phyloP scores from a whole-genome alignment of 2,113 vertebrate species.

The Gobiocypris rarus region DNA sequence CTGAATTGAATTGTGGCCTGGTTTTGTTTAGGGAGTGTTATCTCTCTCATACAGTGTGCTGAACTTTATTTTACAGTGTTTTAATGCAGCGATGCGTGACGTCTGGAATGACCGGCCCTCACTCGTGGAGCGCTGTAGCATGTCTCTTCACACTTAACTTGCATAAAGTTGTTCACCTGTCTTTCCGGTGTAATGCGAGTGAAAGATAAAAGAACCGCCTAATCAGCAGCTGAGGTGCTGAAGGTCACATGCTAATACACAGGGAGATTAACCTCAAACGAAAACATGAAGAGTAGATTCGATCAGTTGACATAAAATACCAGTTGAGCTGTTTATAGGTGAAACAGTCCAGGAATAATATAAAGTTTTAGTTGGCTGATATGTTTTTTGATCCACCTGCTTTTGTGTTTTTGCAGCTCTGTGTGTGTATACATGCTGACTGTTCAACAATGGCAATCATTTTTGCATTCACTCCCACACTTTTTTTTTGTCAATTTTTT shows the following conservation, averaged over 20 bases:
- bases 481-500: background rate
- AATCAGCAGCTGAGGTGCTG: conserved; percentile 31
- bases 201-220: conserved; percentile 8
- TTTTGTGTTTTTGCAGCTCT: background rate
- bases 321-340: conserved; percentile 42
- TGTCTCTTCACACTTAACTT: conserved; percentile 5
- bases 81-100: background rate
- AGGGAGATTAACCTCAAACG: background rate
- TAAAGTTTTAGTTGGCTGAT: conserved; percentile 14
- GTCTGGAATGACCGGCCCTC: background rate
- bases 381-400: background rate
- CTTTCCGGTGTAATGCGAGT: background rate
- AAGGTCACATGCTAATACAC: conserved; percentile 25
- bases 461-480: background rate
- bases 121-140: background rate
- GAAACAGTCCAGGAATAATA: conserved; percentile 22
- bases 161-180: conserved; percentile 13
- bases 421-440: background rate
- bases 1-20: background rate
- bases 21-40: background rate
- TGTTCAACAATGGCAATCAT: conserved; percentile 4
- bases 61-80: background rate
- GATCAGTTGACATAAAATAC: conserved; percentile 50
- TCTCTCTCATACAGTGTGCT: background rate
- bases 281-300: conserved; percentile 32